Evolutionary conservation across 1,140 invertebrate genomes (phyloP).

Genomic region (Telenomus remus): DNA sequence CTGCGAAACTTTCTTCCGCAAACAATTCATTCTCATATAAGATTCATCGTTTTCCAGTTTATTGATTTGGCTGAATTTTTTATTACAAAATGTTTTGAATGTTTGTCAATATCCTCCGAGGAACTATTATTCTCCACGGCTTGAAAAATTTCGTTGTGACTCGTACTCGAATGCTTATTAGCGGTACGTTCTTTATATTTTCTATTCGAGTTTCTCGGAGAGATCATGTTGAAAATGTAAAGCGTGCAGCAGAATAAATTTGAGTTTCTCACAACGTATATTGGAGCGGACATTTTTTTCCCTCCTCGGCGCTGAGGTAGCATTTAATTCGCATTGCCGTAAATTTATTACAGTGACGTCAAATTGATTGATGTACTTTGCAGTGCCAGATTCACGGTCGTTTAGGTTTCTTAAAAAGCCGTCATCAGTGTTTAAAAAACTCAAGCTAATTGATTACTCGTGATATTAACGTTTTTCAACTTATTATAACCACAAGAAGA

Average conservation of each 20-base stretch:
- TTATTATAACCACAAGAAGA: too few species aligned
- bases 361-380: constrained; percentile 39
- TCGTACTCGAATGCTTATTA: constrained; percentile 1
- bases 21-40: too few species aligned
- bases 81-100: too few species aligned
- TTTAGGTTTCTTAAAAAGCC: too few species aligned
- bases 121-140: constrained; percentile 1
- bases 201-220: constrained; percentile 20
- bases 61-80: background rate
- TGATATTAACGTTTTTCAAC: too few species aligned
- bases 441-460: too few species aligned
- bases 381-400: too few species aligned
- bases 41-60: too few species aligned
- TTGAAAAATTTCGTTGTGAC: constrained; percentile 7
- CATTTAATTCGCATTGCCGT: constrained; percentile 40
- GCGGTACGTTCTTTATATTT: constrained; percentile 13
- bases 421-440: too few species aligned
- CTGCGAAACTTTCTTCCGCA: too few species aligned
- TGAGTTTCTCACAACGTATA: constrained; percentile 18
- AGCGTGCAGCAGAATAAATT: constrained; percentile 29
- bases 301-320: background rate
- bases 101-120: background rate
- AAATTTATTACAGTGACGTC: constrained; percentile 34
- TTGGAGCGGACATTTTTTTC: constrained; percentile 23
- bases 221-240: constrained; percentile 38